phyloP scores from a whole-genome alignment of 2,797 vertebrate species.

The Capromys pilorides region DNA sequence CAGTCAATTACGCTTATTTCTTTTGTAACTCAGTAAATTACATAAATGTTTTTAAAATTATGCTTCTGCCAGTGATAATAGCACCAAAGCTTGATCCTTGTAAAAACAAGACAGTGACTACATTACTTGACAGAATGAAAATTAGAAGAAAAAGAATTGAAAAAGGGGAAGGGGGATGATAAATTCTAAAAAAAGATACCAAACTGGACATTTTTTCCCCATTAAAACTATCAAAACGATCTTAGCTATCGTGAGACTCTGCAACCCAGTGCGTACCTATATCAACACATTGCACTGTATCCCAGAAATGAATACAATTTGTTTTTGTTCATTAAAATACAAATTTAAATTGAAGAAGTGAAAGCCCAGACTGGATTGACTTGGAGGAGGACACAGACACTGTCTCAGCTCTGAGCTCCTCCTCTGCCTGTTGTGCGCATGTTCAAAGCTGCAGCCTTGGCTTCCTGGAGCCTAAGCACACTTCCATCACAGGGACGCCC shows the following conservation, averaged over 20 bases:
- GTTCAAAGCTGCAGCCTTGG: neutral
- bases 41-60: conserved; percentile 28
- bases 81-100: neutral
- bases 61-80: neutral
- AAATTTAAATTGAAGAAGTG: neutral
- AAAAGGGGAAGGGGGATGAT: neutral
- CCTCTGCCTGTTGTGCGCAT: neutral
- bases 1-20: neutral
- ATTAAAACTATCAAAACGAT: neutral
- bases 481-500: conserved; percentile 23
- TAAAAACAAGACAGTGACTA: neutral
- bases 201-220: conserved; percentile 13
- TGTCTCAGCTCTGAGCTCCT: neutral
- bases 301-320: neutral
- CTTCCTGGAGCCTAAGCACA: conserved; percentile 45
- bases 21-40: neutral
- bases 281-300: neutral
- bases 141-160: neutral
- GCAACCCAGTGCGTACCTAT: no score
- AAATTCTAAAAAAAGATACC: neutral
- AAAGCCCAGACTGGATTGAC: neutral
- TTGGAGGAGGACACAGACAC: neutral
- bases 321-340: neutral
- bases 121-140: neutral
- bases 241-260: neutral